Conservation (phyloP, 2,888 invertebrate species). For the Dexiosoma caninum region DNA sequence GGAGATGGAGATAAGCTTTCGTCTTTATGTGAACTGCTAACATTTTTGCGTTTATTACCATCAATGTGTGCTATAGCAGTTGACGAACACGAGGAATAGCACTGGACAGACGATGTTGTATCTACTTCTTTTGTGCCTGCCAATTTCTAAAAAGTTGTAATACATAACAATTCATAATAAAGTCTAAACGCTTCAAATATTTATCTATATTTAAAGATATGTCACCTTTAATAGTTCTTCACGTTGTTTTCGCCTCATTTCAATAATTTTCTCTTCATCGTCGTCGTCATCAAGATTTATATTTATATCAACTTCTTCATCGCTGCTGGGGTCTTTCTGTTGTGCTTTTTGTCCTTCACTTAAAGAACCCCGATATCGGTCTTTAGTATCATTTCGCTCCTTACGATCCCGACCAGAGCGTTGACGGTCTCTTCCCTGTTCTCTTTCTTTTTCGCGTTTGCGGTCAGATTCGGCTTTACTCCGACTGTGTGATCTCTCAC, state of each 20-base stretch:
- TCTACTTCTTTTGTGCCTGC: conserved; percentile 22
- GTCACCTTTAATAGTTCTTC: conserved; percentile 93
- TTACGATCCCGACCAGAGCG: conserved; percentile 70
- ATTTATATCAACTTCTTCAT: conserved; percentile 85
- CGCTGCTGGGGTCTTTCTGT: conserved; percentile 80
- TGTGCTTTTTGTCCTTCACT: conserved; percentile 87
- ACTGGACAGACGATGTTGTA: not conserved
- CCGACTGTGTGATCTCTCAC: conserved; percentile 75
- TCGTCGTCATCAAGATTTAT: conserved; percentile 92
- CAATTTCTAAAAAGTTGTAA: conserved; percentile 51
- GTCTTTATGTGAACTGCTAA: conserved; percentile 6
- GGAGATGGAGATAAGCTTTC: conserved; percentile 2
- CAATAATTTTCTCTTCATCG: conserved; percentile 95
- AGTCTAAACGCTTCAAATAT: not conserved
- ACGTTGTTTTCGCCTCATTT: conserved; percentile 89
- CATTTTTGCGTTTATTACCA: conserved; percentile 15
- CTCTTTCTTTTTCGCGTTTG: conserved; percentile 72
- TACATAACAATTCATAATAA: not conserved
- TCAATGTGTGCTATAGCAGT: not conserved
- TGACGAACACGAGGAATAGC: conserved; percentile 13
- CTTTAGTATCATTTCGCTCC: conserved; percentile 74
- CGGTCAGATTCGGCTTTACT: conserved; percentile 77
- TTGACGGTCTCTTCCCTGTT: conserved; percentile 75
- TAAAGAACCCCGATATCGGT: conserved; percentile 84
- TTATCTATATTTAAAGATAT: conserved; percentile 65